Evolutionary conservation across 35 echinoderm and acorn worm genomes (phyloP).

Genomic region (Anneissia japonica): DNA sequence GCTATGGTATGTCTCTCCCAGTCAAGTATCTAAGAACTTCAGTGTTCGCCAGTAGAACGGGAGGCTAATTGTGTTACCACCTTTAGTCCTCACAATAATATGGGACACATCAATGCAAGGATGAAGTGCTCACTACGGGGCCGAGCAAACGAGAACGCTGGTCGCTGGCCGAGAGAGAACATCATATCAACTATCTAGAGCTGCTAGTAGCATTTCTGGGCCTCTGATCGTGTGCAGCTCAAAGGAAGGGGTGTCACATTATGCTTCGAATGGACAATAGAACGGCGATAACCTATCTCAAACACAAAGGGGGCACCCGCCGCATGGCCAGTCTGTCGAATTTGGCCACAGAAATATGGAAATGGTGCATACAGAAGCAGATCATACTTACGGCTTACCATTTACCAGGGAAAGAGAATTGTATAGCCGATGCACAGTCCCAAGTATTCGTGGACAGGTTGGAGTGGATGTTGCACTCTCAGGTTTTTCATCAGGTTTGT

Average conservation of each 20-base stretch:
- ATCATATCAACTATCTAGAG: conserved; percentile 23
- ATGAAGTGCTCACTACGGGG: conserved; percentile 3
- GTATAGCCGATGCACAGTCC: neutral
- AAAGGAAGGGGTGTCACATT: neutral
- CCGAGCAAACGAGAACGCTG: neutral
- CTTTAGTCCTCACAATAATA: neutral
- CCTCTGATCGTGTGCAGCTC: conserved; percentile 4
- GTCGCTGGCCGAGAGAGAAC: conserved; percentile 5
- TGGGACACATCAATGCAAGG: conserved; percentile 12
- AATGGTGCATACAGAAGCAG: conserved; percentile 15
- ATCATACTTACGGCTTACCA: conserved; percentile 18
- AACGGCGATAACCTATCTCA: conserved; percentile 4
- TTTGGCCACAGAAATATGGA: conserved; percentile 17
- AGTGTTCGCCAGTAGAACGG: conserved; percentile 19
- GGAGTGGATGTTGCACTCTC: neutral
- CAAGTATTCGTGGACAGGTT: neutral
- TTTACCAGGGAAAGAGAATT: conserved; percentile 9
- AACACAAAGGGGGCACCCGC: conserved; percentile 21
- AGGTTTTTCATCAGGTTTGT: neutral
- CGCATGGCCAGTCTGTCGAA: neutral
- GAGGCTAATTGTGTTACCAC: neutral
- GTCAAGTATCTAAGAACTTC: neutral
- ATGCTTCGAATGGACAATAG: conserved; percentile 9
- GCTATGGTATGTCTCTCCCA: neutral
- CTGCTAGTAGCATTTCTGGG: conserved; percentile 5